These are phyloP conservation scores for Hylaea fasciaria DNA, from an alignment of 2,888 invertebrate species.

Conservation along the genomic window DNA sequence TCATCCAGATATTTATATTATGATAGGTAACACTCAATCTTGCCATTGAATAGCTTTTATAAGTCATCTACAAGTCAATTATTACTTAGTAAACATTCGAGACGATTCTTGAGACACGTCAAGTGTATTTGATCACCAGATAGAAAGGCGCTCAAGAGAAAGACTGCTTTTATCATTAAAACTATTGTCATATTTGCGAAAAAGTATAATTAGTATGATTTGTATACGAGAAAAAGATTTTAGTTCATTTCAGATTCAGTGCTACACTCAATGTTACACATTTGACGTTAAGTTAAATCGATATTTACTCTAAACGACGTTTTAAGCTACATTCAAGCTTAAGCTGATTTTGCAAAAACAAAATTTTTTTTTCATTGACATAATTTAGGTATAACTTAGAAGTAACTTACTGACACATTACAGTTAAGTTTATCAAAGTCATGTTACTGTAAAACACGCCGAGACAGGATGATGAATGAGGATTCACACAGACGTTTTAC, in stretches of 20 bases:
- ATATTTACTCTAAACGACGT: too few relatives aligned
- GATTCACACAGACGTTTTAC: slow-evolving; percentile 27
- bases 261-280: too few relatives aligned
- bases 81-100: neutral
- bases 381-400: neutral
- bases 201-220: too few relatives aligned
- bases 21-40: neutral
- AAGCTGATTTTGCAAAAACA: too few relatives aligned
- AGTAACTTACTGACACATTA: neutral
- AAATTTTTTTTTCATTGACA: too few relatives aligned
- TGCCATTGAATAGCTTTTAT: slow-evolving; percentile 1
- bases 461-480: slow-evolving; percentile 31
- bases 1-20: too few relatives aligned
- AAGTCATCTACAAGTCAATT: neutral
- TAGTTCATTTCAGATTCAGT: too few relatives aligned
- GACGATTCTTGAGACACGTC: neutral
- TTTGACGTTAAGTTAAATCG: too few relatives aligned
- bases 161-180: neutral
- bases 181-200: too few relatives aligned
- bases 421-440: slow-evolving; percentile 20
- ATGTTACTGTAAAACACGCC: slow-evolving; percentile 12
- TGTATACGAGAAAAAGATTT: too few relatives aligned
- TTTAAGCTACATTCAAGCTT: too few relatives aligned
- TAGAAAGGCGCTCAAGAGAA: neutral
- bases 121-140: neutral